Conservation (phyloP, 53 echinoderm and acorn worm genomes). For the Paracentrotus lividus region DNA sequence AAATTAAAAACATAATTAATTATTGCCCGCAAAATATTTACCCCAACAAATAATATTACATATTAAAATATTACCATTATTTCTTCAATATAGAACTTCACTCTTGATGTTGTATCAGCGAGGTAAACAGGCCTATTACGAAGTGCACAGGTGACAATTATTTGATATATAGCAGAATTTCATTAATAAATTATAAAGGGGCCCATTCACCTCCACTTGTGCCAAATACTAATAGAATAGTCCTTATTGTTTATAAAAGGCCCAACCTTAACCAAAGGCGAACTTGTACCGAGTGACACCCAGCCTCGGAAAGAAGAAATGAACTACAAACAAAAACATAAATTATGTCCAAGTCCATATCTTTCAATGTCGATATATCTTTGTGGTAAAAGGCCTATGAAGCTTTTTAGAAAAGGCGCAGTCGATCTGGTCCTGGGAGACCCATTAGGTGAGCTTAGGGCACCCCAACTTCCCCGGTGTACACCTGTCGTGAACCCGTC, state of each 20-base stretch:
- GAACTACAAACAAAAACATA: constrained; percentile 44
- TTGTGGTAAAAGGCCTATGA: constrained; percentile 23
- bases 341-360: constrained; percentile 42
- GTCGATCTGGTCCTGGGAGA: background rate
- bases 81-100: too few relatives aligned
- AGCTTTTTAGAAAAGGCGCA: constrained; percentile 18
- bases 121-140: too few relatives aligned
- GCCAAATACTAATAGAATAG: background rate
- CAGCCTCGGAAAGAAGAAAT: background rate
- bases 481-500: constrained; percentile 49
- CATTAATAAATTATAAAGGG: background rate
- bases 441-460: constrained; percentile 58
- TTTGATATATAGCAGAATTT: background rate
- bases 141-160: background rate
- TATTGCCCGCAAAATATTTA: too few relatives aligned
- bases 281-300: constrained; percentile 44
- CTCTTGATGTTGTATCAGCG: too few relatives aligned
- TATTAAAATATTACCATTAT: too few relatives aligned
- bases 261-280: background rate
- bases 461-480: background rate
- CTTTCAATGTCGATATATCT: constrained; percentile 50
- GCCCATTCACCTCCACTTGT: background rate
- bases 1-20: too few relatives aligned
- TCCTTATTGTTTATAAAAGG: background rate
- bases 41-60: too few relatives aligned